Base-by-base conservation (phyloP, 2,113 vertebrate genomes). In the Gallinago paraguaiae region DNA sequence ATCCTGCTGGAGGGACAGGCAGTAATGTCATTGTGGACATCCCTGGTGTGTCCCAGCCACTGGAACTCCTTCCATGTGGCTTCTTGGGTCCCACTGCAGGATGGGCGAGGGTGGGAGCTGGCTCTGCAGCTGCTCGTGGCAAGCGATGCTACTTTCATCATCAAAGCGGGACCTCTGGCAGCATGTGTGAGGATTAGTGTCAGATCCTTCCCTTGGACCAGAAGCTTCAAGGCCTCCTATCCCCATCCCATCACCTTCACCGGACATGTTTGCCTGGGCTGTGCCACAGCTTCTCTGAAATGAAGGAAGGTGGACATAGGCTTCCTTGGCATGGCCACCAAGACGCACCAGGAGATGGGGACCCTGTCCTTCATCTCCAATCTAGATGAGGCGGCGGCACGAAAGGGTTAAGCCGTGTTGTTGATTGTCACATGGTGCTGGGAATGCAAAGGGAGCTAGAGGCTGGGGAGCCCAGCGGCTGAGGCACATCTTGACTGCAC, bases 401-500 rank as follows among this genome's bases (percentile, higher is more conserved):
- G 85, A 98, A 98, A 97, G 98, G 97, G 98, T 99, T 98, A 98
- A 99, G 95, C 85, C 18, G 76, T 98, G 98, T 98, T 99, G 98
- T 98, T 98, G 98, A 98, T 98, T 99, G 99, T 99, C 99, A 99
- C 99, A 98, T 99, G 99, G 98, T 91, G 97, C 98, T 98, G 98
- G 98, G 98, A 98, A 98, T 97, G 94, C 95, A 67, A 95, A 98
- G 97, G 97, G 96, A 98, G 96, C 45, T 72, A 95, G 95, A 97
- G 82, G 94, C 97, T 97, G 95, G 59, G 95, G 97, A 97, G 85
- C 88, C 78, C 86, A 41, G 80, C 48, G n/a, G 9, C 93, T 97
- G 96, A 93, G 16, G 96, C 98, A 99, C 99, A 99, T 99, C 99
- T 99, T 99, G 99, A 98, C 96, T 98, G 98, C 99, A 99, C 98